phyloP scores from a whole-genome alignment of 2,888 invertebrate species.

The Automeris io region DNA sequence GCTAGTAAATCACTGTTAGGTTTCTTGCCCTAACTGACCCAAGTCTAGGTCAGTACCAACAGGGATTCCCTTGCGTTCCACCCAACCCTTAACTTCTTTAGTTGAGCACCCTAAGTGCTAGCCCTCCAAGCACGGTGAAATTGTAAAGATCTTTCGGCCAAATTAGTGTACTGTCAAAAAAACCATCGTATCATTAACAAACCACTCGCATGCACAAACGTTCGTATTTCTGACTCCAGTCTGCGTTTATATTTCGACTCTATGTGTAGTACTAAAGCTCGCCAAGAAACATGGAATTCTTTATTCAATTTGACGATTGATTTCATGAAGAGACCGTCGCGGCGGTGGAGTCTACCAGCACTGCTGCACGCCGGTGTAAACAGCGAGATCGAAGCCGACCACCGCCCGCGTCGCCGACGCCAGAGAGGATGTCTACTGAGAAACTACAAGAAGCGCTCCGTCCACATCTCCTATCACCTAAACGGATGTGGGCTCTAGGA shows the following conservation, averaged over 20 bases:
- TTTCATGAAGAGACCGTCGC: conserved; percentile 70
- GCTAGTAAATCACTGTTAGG: too few species aligned
- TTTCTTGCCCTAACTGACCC: too few species aligned
- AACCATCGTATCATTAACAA: conserved; percentile 69
- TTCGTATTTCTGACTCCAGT: conserved; percentile 61
- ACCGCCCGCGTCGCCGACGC: conserved; percentile 65
- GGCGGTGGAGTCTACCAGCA: conserved; percentile 59
- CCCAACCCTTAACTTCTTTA: too few species aligned
- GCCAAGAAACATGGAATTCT: conserved; percentile 65
- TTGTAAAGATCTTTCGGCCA: too few species aligned
- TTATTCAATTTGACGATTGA: conserved; percentile 66
- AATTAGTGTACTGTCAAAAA: too few species aligned
- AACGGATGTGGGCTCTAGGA: conserved; percentile 81
- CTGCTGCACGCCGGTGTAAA: conserved; percentile 59
- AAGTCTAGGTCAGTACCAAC: too few species aligned
- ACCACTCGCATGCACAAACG: conserved; percentile 72
- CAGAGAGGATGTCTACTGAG: conserved; percentile 74
- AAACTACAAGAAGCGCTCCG: conserved; percentile 77
- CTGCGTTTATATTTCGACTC: conserved; percentile 68
- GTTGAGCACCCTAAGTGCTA: too few species aligned
- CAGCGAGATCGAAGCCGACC: conserved; percentile 59
- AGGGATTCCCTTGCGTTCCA: too few species aligned
- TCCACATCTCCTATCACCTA: conserved; percentile 78
- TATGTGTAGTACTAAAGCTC: conserved; percentile 72
- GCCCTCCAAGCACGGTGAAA: too few species aligned